Evolutionary conservation across 2,888 invertebrate genomes (phyloP).

Genomic region (Pedicia rivosa): DNA sequence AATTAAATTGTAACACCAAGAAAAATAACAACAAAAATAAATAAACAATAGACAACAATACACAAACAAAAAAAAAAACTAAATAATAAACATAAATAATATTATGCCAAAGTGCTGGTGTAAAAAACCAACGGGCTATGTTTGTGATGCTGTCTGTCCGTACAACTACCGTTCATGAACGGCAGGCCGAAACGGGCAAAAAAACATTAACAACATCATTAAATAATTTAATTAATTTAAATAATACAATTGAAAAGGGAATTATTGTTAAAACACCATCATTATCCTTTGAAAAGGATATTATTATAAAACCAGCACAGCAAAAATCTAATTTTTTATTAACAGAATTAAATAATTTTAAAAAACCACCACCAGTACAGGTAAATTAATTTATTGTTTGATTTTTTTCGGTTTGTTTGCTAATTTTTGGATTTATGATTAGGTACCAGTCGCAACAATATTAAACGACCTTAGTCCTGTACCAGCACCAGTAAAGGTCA

Average conservation of each 20-base stretch:
- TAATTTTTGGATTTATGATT: not conserved
- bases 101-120: constrained; percentile 18
- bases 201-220: constrained; percentile 6
- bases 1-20: not conserved
- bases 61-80: constrained; percentile 2
- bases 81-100: constrained; percentile 7
- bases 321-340: constrained; percentile 12
- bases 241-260: constrained; percentile 6
- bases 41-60: not conserved
- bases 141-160: constrained; percentile 19
- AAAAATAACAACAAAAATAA: not conserved
- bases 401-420: too few relatives aligned
- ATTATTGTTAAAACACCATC: constrained; percentile 6
- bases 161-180: constrained; percentile 17
- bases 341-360: constrained; percentile 14
- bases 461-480: constrained; percentile 15
- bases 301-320: constrained; percentile 1
- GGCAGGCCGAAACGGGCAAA: constrained; percentile 15
- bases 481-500: constrained; percentile 14
- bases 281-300: constrained; percentile 8
- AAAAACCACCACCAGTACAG: constrained; percentile 13
- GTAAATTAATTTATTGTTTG: constrained; percentile 9
- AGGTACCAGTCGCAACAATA: constrained; percentile 15
- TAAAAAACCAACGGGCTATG: constrained; percentile 17
- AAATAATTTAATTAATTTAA: constrained; percentile 3